These are phyloP conservation scores for Prunella himalayana DNA, from an alignment of 2,113 vertebrate species.

Conservation along the genomic window DNA sequence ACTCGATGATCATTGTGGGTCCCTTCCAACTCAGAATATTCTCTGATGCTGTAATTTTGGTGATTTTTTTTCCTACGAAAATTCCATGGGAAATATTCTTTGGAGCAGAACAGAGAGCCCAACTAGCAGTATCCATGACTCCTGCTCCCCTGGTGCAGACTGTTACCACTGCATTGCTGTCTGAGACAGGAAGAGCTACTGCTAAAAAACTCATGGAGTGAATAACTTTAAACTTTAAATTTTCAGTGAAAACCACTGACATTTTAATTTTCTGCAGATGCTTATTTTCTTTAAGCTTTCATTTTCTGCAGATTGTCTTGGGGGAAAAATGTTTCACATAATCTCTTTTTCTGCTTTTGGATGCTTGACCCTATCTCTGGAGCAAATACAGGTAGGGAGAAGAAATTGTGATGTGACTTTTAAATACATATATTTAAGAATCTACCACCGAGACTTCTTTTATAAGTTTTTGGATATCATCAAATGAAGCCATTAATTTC, in stretches of 20 bases:
- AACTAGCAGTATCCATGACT: not conserved
- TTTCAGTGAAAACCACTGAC: not conserved
- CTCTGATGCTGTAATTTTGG: not conserved
- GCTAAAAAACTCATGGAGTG: not conserved
- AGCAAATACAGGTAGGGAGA: not conserved
- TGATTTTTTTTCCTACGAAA: not conserved
- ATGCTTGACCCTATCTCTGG: not conserved
- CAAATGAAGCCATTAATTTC: not conserved
- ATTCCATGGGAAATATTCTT: not conserved
- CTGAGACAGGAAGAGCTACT: not conserved
- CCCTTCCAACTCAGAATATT: not conserved
- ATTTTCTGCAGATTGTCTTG: not conserved
- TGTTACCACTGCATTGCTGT: not conserved
- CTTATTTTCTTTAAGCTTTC: not conserved
- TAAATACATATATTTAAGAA: not conserved
- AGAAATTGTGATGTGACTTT: not conserved
- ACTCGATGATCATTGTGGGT: fast-evolving
- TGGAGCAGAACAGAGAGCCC: not conserved
- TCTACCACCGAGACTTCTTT: not conserved
- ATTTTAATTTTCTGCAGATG: not conserved
- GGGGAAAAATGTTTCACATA: not conserved
- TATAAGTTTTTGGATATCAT: not conserved
- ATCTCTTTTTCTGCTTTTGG: not conserved
- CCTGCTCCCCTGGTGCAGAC: not conserved
- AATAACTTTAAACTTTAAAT: not conserved